These are phyloP conservation scores for Coracias cyanogaster DNA, from an alignment of 2,797 vertebrate species.

Conservation along the genomic window DNA sequence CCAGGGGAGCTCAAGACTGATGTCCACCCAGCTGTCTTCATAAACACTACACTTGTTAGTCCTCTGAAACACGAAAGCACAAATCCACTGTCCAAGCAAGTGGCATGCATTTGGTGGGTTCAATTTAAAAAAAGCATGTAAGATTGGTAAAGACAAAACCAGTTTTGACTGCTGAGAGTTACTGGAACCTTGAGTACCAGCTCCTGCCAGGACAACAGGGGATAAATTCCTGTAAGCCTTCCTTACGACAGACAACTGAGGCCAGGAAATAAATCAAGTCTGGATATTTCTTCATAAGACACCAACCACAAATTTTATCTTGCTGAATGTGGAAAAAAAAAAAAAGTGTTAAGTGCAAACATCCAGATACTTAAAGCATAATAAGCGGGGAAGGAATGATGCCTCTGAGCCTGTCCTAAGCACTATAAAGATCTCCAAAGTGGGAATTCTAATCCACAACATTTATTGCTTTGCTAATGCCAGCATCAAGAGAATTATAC, in stretches of 20 bases:
- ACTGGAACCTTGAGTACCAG: background rate
- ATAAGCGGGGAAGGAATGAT: background rate
- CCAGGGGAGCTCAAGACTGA: background rate
- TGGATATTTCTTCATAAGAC: background rate
- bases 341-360: background rate
- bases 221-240: conserved; percentile 20
- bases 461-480: background rate
- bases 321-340: background rate
- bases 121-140: background rate
- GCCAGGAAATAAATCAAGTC: conserved; percentile 15
- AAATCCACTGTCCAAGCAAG: background rate
- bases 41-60: background rate
- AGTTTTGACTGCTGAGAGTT: background rate
- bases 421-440: background rate
- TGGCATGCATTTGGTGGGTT: background rate
- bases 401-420: background rate
- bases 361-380: background rate
- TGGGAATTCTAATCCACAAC: background rate
- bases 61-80: background rate
- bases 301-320: background rate
- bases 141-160: background rate
- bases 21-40: fast-evolving
- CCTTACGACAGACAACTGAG: background rate
- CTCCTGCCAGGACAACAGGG: background rate
- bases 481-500: conserved; percentile 23